phyloP scores from a whole-genome alignment of 2,113 vertebrate species.

The Saguinus midas region DNA sequence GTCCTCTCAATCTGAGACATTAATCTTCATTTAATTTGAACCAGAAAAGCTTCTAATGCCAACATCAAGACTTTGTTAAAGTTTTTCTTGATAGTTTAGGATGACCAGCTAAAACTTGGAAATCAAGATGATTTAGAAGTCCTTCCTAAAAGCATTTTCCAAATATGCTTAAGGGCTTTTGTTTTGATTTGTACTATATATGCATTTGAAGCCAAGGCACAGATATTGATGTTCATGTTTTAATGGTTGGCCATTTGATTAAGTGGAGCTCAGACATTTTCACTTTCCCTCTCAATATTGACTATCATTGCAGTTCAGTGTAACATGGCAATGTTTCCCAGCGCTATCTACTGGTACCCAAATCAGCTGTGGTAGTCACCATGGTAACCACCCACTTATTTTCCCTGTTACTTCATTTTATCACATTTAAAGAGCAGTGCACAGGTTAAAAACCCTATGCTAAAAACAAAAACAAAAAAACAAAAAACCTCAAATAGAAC shows the following conservation, averaged over 20 bases:
- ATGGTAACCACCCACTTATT: constrained; percentile 81
- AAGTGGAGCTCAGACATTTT: constrained; percentile 52
- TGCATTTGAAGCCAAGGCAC: background rate
- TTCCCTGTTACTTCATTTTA: constrained; percentile 75
- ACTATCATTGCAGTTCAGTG: constrained; percentile 49
- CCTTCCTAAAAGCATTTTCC: background rate
- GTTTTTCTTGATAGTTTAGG: background rate
- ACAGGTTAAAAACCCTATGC: constrained; percentile 24
- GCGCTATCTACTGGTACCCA: constrained; percentile 58
- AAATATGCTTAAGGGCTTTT: background rate
- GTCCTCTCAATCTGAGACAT: background rate
- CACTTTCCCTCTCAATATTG: constrained; percentile 28
- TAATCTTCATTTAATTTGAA: background rate
- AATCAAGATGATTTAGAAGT: background rate
- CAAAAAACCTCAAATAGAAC: background rate
- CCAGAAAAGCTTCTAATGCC: background rate
- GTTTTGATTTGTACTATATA: background rate
- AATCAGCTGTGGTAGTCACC: constrained; percentile 78
- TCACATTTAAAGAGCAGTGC: constrained; percentile 61
- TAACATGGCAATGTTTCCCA: constrained; percentile 42
- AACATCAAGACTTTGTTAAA: background rate
- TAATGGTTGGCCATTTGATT: constrained; percentile 15
- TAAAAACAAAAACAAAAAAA: background rate
- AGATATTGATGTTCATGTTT: background rate
- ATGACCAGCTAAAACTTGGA: background rate